phyloP scores from a whole-genome alignment of 2,797 vertebrate species.

The Prionace glauca region DNA sequence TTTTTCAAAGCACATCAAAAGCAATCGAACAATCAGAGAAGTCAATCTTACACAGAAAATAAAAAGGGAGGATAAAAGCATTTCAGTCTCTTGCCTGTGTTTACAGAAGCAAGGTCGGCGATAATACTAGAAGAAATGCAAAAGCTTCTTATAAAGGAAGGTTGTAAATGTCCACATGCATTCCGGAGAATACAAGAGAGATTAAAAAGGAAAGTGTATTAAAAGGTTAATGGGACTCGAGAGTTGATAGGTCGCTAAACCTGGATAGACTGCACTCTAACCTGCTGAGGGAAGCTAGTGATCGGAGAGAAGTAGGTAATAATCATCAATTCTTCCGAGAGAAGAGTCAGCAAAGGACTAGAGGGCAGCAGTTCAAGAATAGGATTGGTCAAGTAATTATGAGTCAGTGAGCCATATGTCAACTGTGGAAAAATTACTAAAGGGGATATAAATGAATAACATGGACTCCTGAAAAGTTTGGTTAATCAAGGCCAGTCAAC shows the following conservation, averaged over 20 bases:
- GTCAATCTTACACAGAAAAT: neutral
- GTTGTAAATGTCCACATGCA: neutral
- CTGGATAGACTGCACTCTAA: neutral
- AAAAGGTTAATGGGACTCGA: neutral
- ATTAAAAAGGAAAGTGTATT: neutral
- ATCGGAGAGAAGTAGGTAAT: neutral
- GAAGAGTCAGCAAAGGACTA: neutral
- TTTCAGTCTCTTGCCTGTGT: neutral
- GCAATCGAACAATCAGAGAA: neutral
- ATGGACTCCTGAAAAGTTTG: neutral
- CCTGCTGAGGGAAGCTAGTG: neutral
- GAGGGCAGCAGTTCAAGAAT: neutral
- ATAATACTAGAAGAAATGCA: neutral
- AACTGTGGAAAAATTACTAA: neutral
- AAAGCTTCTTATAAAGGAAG: neutral
- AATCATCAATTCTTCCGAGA: neutral
- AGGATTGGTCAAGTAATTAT: neutral
- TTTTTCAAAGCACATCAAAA: neutral
- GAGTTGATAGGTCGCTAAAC: neutral
- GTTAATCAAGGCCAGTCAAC: neutral
- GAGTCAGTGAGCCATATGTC: neutral
- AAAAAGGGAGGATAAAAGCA: neutral
- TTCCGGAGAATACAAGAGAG: neutral
- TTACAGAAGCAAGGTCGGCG: neutral
- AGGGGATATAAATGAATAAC: neutral